phyloP scores from a whole-genome alignment of 1,140 invertebrate species.

The Charaxes varanes region DNA sequence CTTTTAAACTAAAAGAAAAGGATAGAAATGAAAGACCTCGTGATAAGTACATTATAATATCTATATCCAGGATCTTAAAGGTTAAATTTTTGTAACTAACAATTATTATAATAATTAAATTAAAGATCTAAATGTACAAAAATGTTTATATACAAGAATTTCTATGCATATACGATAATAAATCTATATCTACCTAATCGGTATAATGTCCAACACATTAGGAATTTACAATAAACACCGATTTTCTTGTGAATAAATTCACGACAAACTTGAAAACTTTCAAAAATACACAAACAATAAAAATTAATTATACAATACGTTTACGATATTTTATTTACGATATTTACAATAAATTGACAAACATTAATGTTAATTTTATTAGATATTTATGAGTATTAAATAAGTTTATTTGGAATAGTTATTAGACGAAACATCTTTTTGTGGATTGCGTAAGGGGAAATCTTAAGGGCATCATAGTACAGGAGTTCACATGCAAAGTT shows the following conservation, averaged over 20 bases:
- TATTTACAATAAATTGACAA: constrained; percentile 27
- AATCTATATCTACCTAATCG: constrained; percentile 20
- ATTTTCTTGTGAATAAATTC: constrained; percentile 14
- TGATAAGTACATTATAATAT: constrained; percentile 30
- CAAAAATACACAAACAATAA: constrained; percentile 15
- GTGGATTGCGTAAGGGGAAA: constrained; percentile 6
- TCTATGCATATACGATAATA: constrained; percentile 41
- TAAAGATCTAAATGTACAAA: constrained; percentile 59
- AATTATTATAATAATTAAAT: constrained; percentile 55
- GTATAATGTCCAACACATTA: constrained; percentile 21
- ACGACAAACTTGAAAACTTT: constrained; percentile 23
- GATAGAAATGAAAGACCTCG: constrained; percentile 9
- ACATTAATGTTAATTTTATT: constrained; percentile 13
- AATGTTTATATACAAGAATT: constrained; percentile 57
- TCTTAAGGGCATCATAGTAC: no score
- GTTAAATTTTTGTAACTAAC: constrained; percentile 58
- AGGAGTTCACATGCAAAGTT: no score
- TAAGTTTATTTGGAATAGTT: constrained; percentile 8
- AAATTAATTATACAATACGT: constrained; percentile 13
- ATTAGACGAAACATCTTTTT: constrained; percentile 2
- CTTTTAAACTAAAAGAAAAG: not conserved
- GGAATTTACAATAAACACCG: constrained; percentile 22
- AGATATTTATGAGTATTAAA: constrained; percentile 13
- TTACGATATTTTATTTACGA: constrained; percentile 9
- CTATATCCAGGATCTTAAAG: constrained; percentile 58